Base-by-base conservation (phyloP, 2,888 invertebrate genomes). In the Odontomyia ornata region DNA sequence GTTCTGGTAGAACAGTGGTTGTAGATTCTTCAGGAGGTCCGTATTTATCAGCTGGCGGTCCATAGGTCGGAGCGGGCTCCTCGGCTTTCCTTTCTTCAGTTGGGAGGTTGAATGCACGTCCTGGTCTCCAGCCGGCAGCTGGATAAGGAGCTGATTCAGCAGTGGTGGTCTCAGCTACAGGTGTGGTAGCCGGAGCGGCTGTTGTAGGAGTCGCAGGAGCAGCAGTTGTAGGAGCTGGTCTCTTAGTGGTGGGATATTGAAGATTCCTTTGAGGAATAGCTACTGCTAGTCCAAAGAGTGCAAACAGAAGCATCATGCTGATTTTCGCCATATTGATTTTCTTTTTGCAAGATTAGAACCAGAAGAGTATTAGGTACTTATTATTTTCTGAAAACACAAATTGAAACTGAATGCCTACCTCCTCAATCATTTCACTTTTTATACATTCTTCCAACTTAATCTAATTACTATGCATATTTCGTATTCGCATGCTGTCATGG, bases 61-160 rank as follows among this genome's bases (percentile, higher is more conserved):
- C 73, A 60, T 57, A 73, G 15, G 21, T 73, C n/a, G 57, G 15
- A 3, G 56, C 25, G 15, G 72, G 72, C 28, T 72, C 56, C 28
- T 28, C 52, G 1, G 18, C 76, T 7, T 71, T 78, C n/a, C 25
- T 57, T n/a, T 65, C 77, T 71, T 82, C 83, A 5, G 80, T 81
- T 0, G 83, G 83, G 57, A 84, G 69, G 79, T 80, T 80, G 67
- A 84, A 84, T 18, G 82, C 81, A 28, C 82, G 82, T 30, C 82
- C 83, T n/a, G 84, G 82, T 21, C 82, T 79, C 57, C 80, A 82
- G 0, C 83, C 83, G 7, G 83, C 82, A 3, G 83, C 80, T 18
- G 84, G 83, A 81, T 85, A 83, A 23, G 82, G 82, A 1, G 81
- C 80, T 1, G 81, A 65, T 57, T 80, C 79, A 1, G 82, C 78